Base-by-base conservation (phyloP, 2,888 invertebrate genomes). In the Unio pictorum region DNA sequence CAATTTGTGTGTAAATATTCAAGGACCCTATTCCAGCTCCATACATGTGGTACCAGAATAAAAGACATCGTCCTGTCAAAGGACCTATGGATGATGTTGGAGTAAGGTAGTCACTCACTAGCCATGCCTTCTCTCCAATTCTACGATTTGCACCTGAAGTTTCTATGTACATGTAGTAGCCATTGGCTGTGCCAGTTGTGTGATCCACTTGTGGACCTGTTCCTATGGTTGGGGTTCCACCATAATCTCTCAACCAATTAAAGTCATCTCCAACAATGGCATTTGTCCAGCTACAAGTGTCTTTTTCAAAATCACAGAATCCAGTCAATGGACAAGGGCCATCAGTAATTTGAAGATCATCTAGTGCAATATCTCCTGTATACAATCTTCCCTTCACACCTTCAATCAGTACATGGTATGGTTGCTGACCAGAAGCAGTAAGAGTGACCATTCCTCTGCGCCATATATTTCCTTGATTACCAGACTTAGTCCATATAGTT, bases 91-190 rank as follows among this genome's bases (percentile, higher is more conserved):
- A 45, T 45, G 45, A 45, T 6, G 75, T 73, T 8, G 80, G 74
- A n/a, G 75, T 78, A 4, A 81, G 72, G 34, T 83, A 78, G 55
- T 83, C 84, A 79, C 84, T 84, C 8, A 82, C 72, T 15, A 88
- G 80, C 80, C 92, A 88, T 0, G 93, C 93, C 61, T 89, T 89
- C 79, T 93, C 92, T 3, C 93, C 92, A 74, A 91, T 80, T 64
- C 92, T 88, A 1, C 92, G 71, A 20, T 74, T 69, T 0, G 56
- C 92, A 77, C 91, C 93, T 8, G 92, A 90, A 1, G 93, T 80
- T 69, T 87, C 87, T n/a, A 87, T 86, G 74, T 87, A 87, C 79
- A 87, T 79, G 76, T 88, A 88, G 66, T 84, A 81, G 8, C 87
- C 87, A n/a, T 66, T 60, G 8, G 75, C 64, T 1, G 80, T 77